Conservation (phyloP, 2,888 invertebrate species). For the Pterostichus madidus region DNA sequence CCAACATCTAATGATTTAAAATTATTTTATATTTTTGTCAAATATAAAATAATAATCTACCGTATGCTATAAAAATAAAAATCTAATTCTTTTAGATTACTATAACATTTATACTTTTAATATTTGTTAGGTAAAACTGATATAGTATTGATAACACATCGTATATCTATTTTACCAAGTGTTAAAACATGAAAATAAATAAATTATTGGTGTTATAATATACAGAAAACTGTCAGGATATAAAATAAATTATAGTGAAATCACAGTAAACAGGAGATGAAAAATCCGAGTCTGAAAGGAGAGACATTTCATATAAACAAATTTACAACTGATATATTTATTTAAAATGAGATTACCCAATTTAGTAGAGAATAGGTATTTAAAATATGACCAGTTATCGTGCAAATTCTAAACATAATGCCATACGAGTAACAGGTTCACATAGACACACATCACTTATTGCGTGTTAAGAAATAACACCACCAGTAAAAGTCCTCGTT, state of each 20-base stretch:
- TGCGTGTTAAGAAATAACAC: conserved; percentile 38
- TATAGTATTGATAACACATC: conserved; percentile 23
- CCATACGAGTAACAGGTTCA: conserved; percentile 48
- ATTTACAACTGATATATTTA: conserved; percentile 38
- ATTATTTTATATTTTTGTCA: conserved; percentile 38
- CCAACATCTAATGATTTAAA: not conserved
- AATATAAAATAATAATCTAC: conserved; percentile 40
- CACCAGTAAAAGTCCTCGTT: conserved; percentile 20
- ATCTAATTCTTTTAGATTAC: conserved; percentile 28
- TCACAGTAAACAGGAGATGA: conserved; percentile 16
- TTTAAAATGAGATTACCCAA: conserved; percentile 36
- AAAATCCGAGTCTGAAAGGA: conserved; percentile 10
- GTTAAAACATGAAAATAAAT: conserved; percentile 36
- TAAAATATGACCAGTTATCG: conserved; percentile 38
- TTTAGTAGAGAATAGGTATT: conserved; percentile 37
- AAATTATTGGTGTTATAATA: conserved; percentile 22
- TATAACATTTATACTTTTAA: conserved; percentile 39
- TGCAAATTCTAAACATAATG: conserved; percentile 47
- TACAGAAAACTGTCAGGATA: conserved; percentile 15
- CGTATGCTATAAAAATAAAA: conserved; percentile 44
- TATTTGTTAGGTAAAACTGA: conserved; percentile 17
- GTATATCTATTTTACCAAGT: conserved; percentile 12
- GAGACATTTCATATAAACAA: conserved; percentile 26
- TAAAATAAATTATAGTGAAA: conserved; percentile 15
- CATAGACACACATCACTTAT: conserved; percentile 49